Percentiles rank a stretch among this genome's conserved stretches.
Evolutionary conservation across 2,888 invertebrate genomes (phyloP).

Genomic region (Campoplex nolae): DNA sequence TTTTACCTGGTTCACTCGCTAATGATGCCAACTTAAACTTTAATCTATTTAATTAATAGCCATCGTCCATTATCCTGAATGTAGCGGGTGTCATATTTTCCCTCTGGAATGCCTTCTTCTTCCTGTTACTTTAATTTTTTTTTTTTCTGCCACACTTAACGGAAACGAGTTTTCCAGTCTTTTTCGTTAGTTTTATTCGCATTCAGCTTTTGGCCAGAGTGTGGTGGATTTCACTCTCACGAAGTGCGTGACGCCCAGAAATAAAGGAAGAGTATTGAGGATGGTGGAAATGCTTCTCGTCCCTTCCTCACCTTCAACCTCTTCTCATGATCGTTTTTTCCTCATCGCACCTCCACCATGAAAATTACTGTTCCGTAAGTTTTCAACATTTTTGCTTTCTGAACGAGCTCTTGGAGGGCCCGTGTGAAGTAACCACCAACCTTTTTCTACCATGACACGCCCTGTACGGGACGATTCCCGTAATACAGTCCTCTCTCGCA

Average conservation of each 20-base stretch:
- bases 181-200: slow-evolving; percentile 3
- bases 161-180: slow-evolving; percentile 49
- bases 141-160: slow-evolving; percentile 6
- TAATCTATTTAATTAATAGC: slow-evolving; percentile 82
- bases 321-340: slow-evolving; percentile 11
- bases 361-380: slow-evolving; percentile 78
- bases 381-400: slow-evolving; percentile 70
- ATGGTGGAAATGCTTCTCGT: slow-evolving; percentile 20
- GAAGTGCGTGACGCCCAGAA: slow-evolving; percentile 54
- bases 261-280: slow-evolving; percentile 19
- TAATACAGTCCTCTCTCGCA: slow-evolving; percentile 30
- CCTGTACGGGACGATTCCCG: slow-evolving; percentile 54
- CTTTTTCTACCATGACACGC: slow-evolving; percentile 16
- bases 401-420: slow-evolving; percentile 18
- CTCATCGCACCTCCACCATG: slow-evolving; percentile 52
- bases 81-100: slow-evolving; percentile 78
- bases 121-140: background rate
- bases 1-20: slow-evolving; percentile 62
- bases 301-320: slow-evolving; percentile 16
- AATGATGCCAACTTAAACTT: slow-evolving; percentile 79
- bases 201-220: background rate
- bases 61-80: slow-evolving; percentile 79
- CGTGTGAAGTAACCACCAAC: slow-evolving; percentile 37
- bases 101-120: slow-evolving; percentile 75
- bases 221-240: slow-evolving; percentile 45